phyloP scores from a whole-genome alignment of 2,113 vertebrate genomes.

The Gnathonemus longibarbis region DNA sequence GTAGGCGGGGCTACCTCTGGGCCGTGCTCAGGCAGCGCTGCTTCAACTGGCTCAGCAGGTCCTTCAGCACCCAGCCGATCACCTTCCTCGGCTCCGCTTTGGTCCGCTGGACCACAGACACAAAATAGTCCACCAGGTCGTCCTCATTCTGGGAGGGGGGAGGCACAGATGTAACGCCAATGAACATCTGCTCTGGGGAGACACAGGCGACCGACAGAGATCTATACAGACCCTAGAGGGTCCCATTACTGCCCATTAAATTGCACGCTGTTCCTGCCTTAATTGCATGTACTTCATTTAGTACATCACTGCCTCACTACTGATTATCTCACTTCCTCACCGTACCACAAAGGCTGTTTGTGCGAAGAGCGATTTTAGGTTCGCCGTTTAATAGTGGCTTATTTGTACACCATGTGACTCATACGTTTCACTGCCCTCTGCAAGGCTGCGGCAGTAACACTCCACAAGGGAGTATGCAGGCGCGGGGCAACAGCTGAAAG shows the following conservation, averaged over 20 bases:
- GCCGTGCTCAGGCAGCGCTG: constrained; percentile 66
- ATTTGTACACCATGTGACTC: neutral
- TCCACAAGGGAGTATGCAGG: neutral
- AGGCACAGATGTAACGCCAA: neutral
- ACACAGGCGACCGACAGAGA: neutral
- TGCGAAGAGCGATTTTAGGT: neutral
- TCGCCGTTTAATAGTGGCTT: neutral
- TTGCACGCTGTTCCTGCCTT: neutral
- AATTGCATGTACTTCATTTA: neutral
- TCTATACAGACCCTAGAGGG: neutral
- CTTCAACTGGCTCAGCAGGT: constrained; percentile 75
- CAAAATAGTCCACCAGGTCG: constrained; percentile 83
- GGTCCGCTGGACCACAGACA: constrained; percentile 69
- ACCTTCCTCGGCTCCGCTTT: constrained; percentile 78
- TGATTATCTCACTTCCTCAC: neutral
- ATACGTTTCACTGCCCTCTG: constrained; percentile 17
- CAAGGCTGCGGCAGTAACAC: constrained; percentile 6
- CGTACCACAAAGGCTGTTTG: neutral
- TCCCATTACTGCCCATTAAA: neutral
- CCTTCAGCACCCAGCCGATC: constrained; percentile 84
- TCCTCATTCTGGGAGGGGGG: constrained; percentile 76
- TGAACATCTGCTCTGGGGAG: neutral
- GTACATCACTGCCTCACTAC: neutral
- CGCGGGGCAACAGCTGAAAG: neutral
- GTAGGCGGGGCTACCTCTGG: constrained; percentile 71